These are phyloP conservation scores for Drosophila aff. DNA, from an alignment of 1,140 invertebrate genomes.

Conservation along the genomic window DNA sequence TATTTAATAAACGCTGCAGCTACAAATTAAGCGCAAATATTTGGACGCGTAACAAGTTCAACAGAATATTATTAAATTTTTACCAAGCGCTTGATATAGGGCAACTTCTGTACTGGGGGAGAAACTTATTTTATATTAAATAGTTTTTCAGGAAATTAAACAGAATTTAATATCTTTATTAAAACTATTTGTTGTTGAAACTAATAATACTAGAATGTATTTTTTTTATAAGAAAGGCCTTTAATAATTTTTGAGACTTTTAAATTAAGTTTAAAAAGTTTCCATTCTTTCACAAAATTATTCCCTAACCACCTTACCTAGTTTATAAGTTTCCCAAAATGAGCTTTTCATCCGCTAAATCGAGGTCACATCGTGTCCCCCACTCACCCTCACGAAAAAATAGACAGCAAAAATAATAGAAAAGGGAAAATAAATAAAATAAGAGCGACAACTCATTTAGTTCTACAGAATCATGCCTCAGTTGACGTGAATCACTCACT, in stretches of 20 bases:
- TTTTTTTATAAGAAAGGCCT: no score
- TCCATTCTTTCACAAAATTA: background rate
- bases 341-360: background rate
- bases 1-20: slow-evolving; percentile 71
- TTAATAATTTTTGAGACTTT: background rate
- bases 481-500: slow-evolving; percentile 83
- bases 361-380: slow-evolving; percentile 6
- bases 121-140: background rate
- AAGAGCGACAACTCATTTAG: slow-evolving; percentile 82
- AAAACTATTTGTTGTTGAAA: no score
- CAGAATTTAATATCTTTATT: no score
- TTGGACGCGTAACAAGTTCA: slow-evolving; percentile 16
- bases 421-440: slow-evolving; percentile 50
- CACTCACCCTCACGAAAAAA: slow-evolving; percentile 28
- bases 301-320: background rate
- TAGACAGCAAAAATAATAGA: slow-evolving; percentile 28
- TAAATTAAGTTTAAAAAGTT: background rate
- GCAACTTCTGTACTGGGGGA: background rate
- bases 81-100: background rate
- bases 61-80: slow-evolving; percentile 18
- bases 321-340: background rate
- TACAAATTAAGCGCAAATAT: slow-evolving; percentile 75
- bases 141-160: background rate
- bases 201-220: no score
- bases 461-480: slow-evolving; percentile 77